A percentile compares a stretch with the other conserved stretches of the same genome.
Conservation (phyloP, 2,888 invertebrate genomes). For the Dyspetes luteomarginatus region DNA sequence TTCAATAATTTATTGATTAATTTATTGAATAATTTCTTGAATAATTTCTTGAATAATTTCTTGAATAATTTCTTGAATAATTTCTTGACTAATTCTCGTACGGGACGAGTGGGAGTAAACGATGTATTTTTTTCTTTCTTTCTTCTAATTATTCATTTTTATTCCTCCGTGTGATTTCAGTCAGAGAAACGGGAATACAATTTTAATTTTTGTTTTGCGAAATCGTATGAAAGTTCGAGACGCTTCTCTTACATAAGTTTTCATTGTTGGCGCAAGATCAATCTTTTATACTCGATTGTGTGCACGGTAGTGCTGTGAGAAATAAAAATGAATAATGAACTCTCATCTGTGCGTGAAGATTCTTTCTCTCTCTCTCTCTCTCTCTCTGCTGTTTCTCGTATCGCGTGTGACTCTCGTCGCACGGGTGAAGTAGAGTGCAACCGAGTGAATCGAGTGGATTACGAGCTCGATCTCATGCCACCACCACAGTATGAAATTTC, state of each 20-base stretch:
- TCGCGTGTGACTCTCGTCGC: constrained; percentile 55
- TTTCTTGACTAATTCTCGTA: no score
- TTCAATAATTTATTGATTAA: no score
- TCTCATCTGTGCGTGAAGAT: not conserved
- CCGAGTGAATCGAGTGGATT: constrained; percentile 58
- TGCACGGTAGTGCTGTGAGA: constrained; percentile 46
- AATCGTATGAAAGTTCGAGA: constrained; percentile 52
- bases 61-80: no score
- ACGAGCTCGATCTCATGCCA: constrained; percentile 48
- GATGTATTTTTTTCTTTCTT: not conserved
- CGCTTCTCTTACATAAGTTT: constrained; percentile 51
- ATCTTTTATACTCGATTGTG: constrained; percentile 48
- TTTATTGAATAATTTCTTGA: no score
- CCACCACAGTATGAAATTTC: constrained; percentile 46
- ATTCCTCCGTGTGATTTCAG: not conserved
- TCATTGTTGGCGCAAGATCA: constrained; percentile 59
- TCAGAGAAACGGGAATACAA: not conserved
- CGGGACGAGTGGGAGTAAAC: no score
- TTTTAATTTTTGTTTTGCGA: constrained; percentile 28
- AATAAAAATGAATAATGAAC: constrained; percentile 30
- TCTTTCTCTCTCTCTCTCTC: not conserved
- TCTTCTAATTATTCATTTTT: not conserved
- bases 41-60: no score
- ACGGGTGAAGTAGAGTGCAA: constrained; percentile 48
- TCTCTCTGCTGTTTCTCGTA: constrained; percentile 21